phyloP scores from a whole-genome alignment of 2,113 vertebrate species.

The Mustelus asterias region DNA sequence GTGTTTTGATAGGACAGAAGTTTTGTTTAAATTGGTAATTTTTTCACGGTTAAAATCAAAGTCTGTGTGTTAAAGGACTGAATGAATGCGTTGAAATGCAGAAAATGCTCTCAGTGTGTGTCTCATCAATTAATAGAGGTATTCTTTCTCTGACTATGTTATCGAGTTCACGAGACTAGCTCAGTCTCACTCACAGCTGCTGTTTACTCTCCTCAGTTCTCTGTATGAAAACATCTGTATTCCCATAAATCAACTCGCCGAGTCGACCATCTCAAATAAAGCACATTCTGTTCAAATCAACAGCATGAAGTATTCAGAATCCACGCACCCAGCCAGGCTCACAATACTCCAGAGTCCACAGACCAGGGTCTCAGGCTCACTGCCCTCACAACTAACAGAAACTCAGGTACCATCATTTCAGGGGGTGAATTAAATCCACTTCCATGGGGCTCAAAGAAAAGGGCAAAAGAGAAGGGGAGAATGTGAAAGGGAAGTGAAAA shows the following conservation, averaged over 20 bases:
- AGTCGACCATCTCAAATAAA: conserved; percentile 22
- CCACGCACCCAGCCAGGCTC: background rate
- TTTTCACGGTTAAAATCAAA: conserved; percentile 6
- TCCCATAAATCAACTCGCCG: conserved; percentile 28
- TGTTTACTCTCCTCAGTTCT: conserved; percentile 1
- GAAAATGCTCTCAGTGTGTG: conserved; percentile 15
- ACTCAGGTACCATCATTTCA: background rate
- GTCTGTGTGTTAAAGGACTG: background rate
- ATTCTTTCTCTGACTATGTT: conserved; percentile 10
- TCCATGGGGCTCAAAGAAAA: background rate
- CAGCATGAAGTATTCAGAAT: conserved; percentile 16
- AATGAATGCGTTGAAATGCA: background rate
- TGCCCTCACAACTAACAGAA: background rate
- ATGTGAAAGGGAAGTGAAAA: background rate
- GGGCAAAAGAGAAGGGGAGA: background rate
- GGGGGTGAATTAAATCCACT: background rate
- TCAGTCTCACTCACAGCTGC: conserved; percentile 25
- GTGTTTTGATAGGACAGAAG: background rate
- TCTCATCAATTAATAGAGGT: conserved; percentile 33
- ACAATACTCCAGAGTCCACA: background rate
- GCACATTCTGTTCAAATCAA: conserved; percentile 32
- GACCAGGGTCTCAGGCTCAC: background rate
- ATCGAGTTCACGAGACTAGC: background rate
- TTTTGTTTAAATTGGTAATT: background rate
- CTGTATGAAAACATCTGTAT: conserved; percentile 37